Evolutionary conservation across 2,113 vertebrate species (phyloP).

Genomic region (Gavia stellata): DNA sequence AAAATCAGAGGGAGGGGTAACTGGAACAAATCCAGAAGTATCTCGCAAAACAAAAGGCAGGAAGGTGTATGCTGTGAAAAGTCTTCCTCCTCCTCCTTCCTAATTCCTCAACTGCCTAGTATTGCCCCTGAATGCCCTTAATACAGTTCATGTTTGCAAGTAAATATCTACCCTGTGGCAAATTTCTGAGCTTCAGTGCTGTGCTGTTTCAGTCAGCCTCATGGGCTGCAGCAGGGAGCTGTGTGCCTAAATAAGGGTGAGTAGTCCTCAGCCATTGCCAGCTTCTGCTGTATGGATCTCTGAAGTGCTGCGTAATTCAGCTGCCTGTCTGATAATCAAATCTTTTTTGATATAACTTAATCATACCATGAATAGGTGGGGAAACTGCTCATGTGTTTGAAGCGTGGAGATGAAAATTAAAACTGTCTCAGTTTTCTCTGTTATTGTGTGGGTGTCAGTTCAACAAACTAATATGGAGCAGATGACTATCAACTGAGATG

Average conservation of each 20-base stretch:
- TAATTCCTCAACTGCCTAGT: neutral
- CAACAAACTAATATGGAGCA: neutral
- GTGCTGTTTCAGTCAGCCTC: neutral
- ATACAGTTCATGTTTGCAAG: neutral
- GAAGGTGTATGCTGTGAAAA: neutral
- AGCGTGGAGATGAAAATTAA: neutral
- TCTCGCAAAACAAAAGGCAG: neutral
- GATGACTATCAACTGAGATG: neutral
- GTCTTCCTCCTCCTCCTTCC: neutral
- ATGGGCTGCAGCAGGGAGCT: neutral
- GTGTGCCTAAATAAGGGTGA: rapidly evolving
- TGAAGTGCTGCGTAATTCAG: neutral
- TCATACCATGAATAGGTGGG: neutral
- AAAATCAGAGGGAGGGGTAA: neutral
- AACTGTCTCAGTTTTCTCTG: neutral
- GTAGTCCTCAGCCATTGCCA: neutral
- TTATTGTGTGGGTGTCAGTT: neutral
- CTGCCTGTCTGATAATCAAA: neutral
- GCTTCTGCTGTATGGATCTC: neutral
- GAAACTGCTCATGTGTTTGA: neutral
- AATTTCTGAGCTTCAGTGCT: neutral
- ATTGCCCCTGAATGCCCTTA: neutral
- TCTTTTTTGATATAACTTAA: neutral
- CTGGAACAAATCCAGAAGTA: neutral
- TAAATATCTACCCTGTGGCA: neutral